Evolutionary conservation across 2,797 vertebrate species (phyloP), one percentile per base, ranked within the genome.

Genomic region (Nannoperca obscura): DNA sequence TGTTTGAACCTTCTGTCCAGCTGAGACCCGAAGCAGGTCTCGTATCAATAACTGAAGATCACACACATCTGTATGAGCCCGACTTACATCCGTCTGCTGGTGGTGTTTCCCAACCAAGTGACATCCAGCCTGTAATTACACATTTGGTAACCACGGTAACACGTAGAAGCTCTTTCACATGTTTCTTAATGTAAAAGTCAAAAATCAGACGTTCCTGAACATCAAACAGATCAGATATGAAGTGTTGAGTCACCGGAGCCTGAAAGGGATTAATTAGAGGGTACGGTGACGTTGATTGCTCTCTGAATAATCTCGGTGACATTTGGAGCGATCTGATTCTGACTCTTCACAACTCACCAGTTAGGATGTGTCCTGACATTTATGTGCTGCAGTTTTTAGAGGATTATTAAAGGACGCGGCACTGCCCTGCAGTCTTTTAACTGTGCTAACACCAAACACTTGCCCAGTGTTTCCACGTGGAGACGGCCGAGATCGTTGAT

Each of bases 341-440:
- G 78, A 72, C 52, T 88, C 83, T 50, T 74, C 57, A 62, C 79
- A 77, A 62, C 76, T 34, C 82, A 70, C 22, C 69, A 42, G 83
- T 73, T 15, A 44, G 64, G 85, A 74, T 65, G 78, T 19, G 32
- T 82, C 76, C 79, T 89, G 85, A 88, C 86, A 88, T 91, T 91
- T 88, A 50, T 71, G 77, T 30, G 72, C 79, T 66, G 68, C 30
- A 53, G 44, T 70, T 86, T 88, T 82, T 36, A 44, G 46, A n/a
- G 66, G 81, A 88, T 88, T 84, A 85, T 75, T 54, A 89, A 89
- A 88, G 80, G 84, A 88, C 71, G 50, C 40, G 0, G 46, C 10
- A 3, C 66, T 3, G 78, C 75, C 59, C 17, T 20, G 15, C 27
- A 42, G 24, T 38, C n/a, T 60, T 47, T 55, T 63, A 19, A 59